These are phyloP conservation scores for Phortica variegata DNA, from an alignment of 1,140 invertebrate species.

Conservation along the genomic window DNA sequence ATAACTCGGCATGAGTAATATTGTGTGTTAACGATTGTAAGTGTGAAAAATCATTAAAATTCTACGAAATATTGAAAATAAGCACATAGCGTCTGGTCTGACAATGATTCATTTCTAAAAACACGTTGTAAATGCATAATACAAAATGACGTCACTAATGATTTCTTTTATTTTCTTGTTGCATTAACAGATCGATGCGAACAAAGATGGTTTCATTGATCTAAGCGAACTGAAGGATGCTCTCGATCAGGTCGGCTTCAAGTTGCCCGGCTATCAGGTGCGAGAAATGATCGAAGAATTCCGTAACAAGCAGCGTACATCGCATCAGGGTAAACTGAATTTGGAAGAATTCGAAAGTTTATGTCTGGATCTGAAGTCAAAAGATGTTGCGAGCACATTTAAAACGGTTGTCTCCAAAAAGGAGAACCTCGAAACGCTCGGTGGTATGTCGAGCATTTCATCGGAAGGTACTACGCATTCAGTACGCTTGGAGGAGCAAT, in stretches of 20 bases:
- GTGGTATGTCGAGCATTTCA: slow-evolving; percentile 92
- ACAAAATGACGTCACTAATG: slow-evolving; percentile 1
- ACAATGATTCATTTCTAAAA: slow-evolving; percentile 5
- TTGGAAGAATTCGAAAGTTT: slow-evolving; percentile 89
- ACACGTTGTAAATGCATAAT: too few species aligned
- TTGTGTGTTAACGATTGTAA: neutral
- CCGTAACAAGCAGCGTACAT: slow-evolving; percentile 69
- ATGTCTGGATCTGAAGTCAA: slow-evolving; percentile 83
- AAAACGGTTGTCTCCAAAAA: slow-evolving; percentile 91
- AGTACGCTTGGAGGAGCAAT: slow-evolving; percentile 90
- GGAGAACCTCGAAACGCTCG: slow-evolving; percentile 88
- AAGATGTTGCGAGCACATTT: slow-evolving; percentile 87
- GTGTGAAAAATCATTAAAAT: slow-evolving; percentile 5
- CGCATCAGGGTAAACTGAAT: slow-evolving; percentile 75
- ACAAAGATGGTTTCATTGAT: slow-evolving; percentile 88
- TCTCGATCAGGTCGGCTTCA: slow-evolving; percentile 87
- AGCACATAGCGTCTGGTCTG: slow-evolving; percentile 3
- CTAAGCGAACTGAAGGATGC: slow-evolving; percentile 85
- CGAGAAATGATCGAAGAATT: slow-evolving; percentile 88
- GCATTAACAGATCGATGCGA: slow-evolving; percentile 81
- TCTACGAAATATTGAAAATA: slow-evolving; percentile 2
- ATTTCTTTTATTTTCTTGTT: neutral
- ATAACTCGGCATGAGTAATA: neutral
- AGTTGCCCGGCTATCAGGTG: slow-evolving; percentile 87
- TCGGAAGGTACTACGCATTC: slow-evolving; percentile 92